Evolutionary conservation across 2,888 invertebrate species (phyloP).

Genomic region (Andrena haemorrhoa): DNA sequence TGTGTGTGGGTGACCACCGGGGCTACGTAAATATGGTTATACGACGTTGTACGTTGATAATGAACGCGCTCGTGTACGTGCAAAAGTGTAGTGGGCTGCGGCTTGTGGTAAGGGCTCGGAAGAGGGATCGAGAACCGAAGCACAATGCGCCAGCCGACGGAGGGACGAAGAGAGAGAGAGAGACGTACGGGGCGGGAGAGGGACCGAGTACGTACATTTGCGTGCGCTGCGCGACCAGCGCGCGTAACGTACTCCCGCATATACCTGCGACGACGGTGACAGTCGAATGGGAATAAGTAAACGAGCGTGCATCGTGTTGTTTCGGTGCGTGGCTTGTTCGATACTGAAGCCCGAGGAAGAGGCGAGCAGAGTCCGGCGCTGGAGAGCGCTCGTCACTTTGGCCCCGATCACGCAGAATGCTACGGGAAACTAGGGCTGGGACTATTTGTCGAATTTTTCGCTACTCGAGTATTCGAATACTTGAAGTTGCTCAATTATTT

Average conservation of each 20-base stretch:
- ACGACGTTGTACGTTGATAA: conserved; percentile 64
- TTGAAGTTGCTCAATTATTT: too few relatives aligned
- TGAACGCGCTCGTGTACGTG: conserved; percentile 63
- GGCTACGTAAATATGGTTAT: conserved; percentile 67
- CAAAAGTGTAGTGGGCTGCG: conserved; percentile 68
- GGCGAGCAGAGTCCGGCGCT: neutral
- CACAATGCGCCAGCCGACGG: conserved; percentile 47
- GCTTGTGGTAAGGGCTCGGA: conserved; percentile 65
- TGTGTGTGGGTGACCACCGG: conserved; percentile 55
- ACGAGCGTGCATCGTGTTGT: conserved; percentile 52
- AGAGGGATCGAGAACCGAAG: conserved; percentile 60
- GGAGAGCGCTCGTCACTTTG: conserved; percentile 9
- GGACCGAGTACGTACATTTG: conserved; percentile 49
- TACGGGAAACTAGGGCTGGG: too few relatives aligned
- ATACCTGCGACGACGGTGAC: conserved; percentile 62
- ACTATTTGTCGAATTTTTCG: too few relatives aligned
- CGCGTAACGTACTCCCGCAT: conserved; percentile 55
- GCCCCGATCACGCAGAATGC: too few relatives aligned
- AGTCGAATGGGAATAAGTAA: conserved; percentile 61
- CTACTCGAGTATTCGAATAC: too few relatives aligned
- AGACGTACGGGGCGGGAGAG: conserved; percentile 14
- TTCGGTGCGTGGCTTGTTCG: conserved; percentile 43
- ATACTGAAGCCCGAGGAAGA: neutral
- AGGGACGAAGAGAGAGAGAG: conserved; percentile 15
- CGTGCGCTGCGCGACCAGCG: conserved; percentile 30